Evolutionary conservation across 2,113 vertebrate genomes (phyloP).

Genomic region (Rhinoptilus africanus): DNA sequence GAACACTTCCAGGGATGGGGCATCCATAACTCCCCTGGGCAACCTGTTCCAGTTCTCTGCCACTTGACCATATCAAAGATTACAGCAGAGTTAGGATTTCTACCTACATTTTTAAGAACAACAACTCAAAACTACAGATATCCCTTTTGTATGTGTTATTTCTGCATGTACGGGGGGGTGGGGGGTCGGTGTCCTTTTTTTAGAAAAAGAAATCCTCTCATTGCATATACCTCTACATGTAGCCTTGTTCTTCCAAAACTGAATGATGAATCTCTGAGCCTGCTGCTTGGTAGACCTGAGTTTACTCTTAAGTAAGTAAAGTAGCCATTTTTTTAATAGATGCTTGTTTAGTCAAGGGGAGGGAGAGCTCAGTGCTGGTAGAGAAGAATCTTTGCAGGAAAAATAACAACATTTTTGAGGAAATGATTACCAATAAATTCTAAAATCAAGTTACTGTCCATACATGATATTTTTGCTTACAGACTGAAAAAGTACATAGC

Average conservation of each 20-base stretch:
- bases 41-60: not conserved
- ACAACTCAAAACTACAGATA: not conserved
- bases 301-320: not conserved
- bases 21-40: no score
- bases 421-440: not conserved
- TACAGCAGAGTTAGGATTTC: not conserved
- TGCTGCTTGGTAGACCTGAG: not conserved
- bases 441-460: not conserved
- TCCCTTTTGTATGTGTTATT: not conserved
- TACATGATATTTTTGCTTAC: not conserved
- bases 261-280: not conserved
- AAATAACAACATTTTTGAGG: not conserved
- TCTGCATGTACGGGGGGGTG: not conserved
- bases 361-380: not conserved
- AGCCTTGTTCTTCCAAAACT: not conserved
- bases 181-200: not conserved
- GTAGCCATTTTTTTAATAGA: not conserved
- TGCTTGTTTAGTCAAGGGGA: not conserved
- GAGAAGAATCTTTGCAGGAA: not conserved
- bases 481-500: not conserved
- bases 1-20: no score
- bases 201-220: not conserved
- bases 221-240: not conserved
- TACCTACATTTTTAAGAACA: not conserved
- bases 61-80: not conserved